phyloP scores from a whole-genome alignment of 2,888 invertebrate genomes.

The Zeuzera pyrina region DNA sequence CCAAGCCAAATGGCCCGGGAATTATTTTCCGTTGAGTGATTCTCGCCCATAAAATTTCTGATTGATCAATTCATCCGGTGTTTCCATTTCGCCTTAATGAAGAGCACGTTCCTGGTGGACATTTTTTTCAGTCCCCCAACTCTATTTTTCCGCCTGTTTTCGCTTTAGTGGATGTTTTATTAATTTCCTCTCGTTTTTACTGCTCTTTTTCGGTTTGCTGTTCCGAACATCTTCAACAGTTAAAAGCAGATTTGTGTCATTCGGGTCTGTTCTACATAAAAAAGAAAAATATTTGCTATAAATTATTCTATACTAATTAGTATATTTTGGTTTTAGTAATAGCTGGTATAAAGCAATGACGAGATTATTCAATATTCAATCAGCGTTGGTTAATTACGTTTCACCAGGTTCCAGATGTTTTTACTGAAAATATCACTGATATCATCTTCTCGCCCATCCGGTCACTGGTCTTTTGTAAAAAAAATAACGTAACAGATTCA shows the following conservation, averaged over 20 bases:
- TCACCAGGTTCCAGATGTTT: too few relatives aligned
- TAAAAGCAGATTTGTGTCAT: constrained; percentile 37
- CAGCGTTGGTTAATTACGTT: too few relatives aligned
- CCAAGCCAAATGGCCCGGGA: constrained; percentile 61
- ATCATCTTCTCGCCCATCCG: too few relatives aligned
- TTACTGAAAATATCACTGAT: too few relatives aligned
- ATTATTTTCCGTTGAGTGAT: constrained; percentile 73
- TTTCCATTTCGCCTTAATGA: constrained; percentile 64
- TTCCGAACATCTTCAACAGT: constrained; percentile 34
- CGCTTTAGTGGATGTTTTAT: constrained; percentile 67
- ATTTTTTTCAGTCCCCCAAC: constrained; percentile 38
- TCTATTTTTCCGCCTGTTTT: constrained; percentile 66
- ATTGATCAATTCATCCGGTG: constrained; percentile 72
- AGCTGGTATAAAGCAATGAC: too few relatives aligned
- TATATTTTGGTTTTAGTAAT: too few relatives aligned
- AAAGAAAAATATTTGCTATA: too few relatives aligned
- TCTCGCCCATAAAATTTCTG: constrained; percentile 69
- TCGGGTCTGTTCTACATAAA: too few relatives aligned
- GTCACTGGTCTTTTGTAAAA: too few relatives aligned
- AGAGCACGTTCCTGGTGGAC: constrained; percentile 59
- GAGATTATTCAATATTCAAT: too few relatives aligned
- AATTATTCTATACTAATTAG: too few relatives aligned
- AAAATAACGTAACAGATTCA: too few relatives aligned
- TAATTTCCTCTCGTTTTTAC: constrained; percentile 40
- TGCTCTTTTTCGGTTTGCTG: constrained; percentile 24